Base-by-base conservation (phyloP, 2,888 invertebrate genomes). In the Chaetogeoica ovagalla region DNA sequence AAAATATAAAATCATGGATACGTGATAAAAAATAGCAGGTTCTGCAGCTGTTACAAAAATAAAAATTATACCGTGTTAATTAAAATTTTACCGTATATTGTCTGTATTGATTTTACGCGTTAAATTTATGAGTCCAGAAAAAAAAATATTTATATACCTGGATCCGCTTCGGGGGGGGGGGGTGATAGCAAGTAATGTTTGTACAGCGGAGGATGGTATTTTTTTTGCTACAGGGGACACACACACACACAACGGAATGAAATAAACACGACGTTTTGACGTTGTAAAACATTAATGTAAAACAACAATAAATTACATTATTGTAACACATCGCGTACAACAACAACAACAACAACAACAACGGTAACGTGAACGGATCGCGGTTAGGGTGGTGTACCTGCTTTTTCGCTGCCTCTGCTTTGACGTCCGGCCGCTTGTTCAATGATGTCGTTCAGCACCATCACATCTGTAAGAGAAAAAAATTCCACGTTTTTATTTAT, bases 361-460 rank as follows among this genome's bases (percentile, higher is more conserved):
- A 60, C n/a, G 39, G 13, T 57, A 59, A 4, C 43, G 21, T 19
- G 69, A 52, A 60, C 59, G 39, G 52, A 52, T 37, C 21, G 43
- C 37, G 21, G 23, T 55, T 30, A 11, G 7, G 21, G 7, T 21
- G 0, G 87, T 89, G 90, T 92, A 95, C 94, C 94, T 91, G 93
- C 94, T 87, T 93, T 93, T 83, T 95, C 95, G 86, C 94, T 93
- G 82, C 92, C 91, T 86, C 92, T 90, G 88, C 94, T 94, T 86
- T 94, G 94, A 86, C 94, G 90, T 84, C 94, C 94, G 82, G 96
- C 94, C 82, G 94, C 97, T 89, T 97, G 97, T 87, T 97, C 96
- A 85, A 97, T 95, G 85, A 98, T 96, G 87, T 97, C 96, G 87
- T 96, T 97, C 85, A 97, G 89, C 85, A 97, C 97, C 95, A 97